phyloP scores from a whole-genome alignment of 2,797 vertebrate genomes.

The Anisognathus igniventris region DNA sequence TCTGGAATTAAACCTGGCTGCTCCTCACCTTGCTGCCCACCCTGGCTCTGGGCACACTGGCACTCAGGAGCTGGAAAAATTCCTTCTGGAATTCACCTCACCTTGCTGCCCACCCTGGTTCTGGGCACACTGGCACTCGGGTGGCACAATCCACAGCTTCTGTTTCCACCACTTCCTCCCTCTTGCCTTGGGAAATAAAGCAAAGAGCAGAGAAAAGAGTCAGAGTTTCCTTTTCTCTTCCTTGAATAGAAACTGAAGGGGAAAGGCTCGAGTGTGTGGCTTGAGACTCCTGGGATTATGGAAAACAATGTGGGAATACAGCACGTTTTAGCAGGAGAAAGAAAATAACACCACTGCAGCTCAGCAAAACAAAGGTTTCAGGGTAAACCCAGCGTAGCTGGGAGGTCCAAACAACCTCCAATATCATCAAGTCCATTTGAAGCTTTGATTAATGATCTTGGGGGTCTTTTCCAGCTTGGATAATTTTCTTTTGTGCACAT shows the following conservation, averaged over 20 bases:
- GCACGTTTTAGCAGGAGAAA: rapidly evolving
- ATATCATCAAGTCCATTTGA: rapidly evolving
- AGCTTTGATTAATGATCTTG: too few relatives aligned
- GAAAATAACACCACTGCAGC: not conserved
- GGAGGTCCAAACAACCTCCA: not conserved
- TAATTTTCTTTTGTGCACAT: not conserved
- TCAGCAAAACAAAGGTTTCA: rapidly evolving
- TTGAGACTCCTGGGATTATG: not conserved
- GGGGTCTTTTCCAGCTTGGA: too few relatives aligned
- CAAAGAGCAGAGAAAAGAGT: not conserved
- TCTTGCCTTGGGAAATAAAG: conserved; percentile 62
- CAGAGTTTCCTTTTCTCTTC: conserved; percentile 1
- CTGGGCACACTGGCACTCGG: not conserved
- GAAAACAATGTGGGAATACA: not conserved
- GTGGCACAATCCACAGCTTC: conserved; percentile 71
- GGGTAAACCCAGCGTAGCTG: rapidly evolving
- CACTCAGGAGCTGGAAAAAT: too few relatives aligned
- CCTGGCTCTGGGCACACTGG: too few relatives aligned
- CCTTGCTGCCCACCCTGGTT: not conserved
- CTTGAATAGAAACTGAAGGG: not conserved
- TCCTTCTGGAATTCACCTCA: too few relatives aligned
- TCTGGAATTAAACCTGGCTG: too few relatives aligned
- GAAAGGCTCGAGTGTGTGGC: not conserved
- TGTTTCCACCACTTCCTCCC: conserved; percentile 76
- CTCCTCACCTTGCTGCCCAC: too few relatives aligned